Evolutionary conservation across 2,797 vertebrate genomes (phyloP).

Genomic region (Synaphobranchus kaupii): DNA sequence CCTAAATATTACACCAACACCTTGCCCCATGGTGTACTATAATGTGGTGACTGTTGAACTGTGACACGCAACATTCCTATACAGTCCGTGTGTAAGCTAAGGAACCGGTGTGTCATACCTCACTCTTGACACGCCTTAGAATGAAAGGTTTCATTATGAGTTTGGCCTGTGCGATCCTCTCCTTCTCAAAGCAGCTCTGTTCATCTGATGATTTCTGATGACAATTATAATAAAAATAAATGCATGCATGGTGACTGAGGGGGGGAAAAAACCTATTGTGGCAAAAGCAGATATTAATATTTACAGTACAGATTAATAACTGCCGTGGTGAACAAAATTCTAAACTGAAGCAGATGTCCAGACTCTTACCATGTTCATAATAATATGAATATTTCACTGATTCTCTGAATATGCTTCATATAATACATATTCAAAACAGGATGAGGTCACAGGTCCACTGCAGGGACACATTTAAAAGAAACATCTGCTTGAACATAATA

Average conservation of each 20-base stretch:
- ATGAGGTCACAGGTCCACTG: not conserved
- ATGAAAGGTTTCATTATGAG: slow-evolving; percentile 89
- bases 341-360: not conserved
- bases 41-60: not conserved
- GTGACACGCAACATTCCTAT: slow-evolving; percentile 28
- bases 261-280: not conserved
- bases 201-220: slow-evolving; percentile 79
- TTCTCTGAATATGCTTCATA: not conserved
- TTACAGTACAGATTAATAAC: slow-evolving; percentile 1
- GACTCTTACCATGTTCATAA: not conserved
- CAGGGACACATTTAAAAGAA: not conserved
- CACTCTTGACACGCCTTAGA: slow-evolving; percentile 82
- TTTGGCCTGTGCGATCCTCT: slow-evolving; percentile 76
- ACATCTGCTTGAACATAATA: not conserved
- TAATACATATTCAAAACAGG: not conserved
- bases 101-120: slow-evolving; percentile 65
- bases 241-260: not conserved
- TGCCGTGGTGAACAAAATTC: not conserved
- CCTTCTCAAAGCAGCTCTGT: slow-evolving; percentile 81
- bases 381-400: not conserved
- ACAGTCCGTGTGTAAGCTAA: not conserved
- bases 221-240: slow-evolving; percentile 1
- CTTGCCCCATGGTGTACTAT: not conserved
- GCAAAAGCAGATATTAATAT: not conserved
- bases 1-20: not conserved